These are phyloP conservation scores for Thalassoma bifasciatum DNA, from an alignment of 2,113 vertebrate genomes.

Conservation along the genomic window DNA sequence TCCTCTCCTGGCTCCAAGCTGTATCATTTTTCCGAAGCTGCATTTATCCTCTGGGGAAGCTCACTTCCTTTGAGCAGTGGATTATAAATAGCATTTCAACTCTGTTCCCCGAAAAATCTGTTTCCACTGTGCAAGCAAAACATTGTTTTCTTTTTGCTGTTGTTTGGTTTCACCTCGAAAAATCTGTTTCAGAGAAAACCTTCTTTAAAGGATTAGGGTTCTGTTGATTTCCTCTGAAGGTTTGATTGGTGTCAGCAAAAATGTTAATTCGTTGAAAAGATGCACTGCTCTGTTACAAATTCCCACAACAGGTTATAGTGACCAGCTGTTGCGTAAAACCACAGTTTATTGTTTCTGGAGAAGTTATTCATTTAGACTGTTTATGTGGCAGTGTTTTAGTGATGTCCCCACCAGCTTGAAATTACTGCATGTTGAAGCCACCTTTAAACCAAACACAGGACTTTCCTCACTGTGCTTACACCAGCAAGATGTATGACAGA, in stretches of 20 bases:
- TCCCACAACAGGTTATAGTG: slow-evolving; percentile 53
- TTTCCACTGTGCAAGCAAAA: slow-evolving; percentile 81
- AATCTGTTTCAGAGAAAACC: slow-evolving; percentile 72
- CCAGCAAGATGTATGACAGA: slow-evolving; percentile 19
- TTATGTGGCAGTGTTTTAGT: slow-evolving; percentile 56
- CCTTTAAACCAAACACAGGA: slow-evolving; percentile 25
- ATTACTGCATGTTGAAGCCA: slow-evolving; percentile 46
- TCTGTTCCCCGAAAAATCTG: slow-evolving; percentile 74
- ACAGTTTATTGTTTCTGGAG: slow-evolving; percentile 47
- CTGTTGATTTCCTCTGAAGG: slow-evolving; percentile 67
- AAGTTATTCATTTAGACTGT: slow-evolving; percentile 43
- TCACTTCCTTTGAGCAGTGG: slow-evolving; percentile 82
- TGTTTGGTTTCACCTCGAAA: slow-evolving; percentile 57
- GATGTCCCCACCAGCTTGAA: slow-evolving; percentile 37
- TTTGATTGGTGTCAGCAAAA: slow-evolving; percentile 59
- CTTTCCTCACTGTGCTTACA: slow-evolving; percentile 1
- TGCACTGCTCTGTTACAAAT: slow-evolving; percentile 39
- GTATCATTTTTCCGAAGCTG: slow-evolving; percentile 84
- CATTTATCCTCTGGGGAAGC: slow-evolving; percentile 80
- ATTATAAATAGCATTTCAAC: slow-evolving; percentile 84
- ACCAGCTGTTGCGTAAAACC: slow-evolving; percentile 38
- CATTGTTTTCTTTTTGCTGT: slow-evolving; percentile 58
- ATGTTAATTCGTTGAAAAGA: slow-evolving; percentile 48
- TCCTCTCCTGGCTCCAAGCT: slow-evolving; percentile 82
- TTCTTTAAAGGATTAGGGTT: slow-evolving; percentile 45